Conservation (phyloP, 2,888 invertebrate genomes). For the Spilosoma lubricipeda region DNA sequence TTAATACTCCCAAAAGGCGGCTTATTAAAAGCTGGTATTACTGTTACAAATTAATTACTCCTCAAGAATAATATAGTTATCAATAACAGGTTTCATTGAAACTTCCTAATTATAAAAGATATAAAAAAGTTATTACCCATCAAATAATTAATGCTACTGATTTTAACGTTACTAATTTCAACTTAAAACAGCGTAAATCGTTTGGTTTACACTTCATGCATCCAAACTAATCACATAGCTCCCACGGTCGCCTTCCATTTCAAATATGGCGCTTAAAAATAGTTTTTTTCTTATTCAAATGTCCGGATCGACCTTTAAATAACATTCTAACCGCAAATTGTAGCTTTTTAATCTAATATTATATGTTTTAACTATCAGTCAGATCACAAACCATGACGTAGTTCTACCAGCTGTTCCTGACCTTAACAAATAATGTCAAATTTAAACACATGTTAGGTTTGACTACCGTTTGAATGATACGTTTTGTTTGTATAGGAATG, state of each 20-base stretch:
- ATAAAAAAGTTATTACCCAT: background rate
- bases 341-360: constrained; percentile 46
- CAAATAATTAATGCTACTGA: background rate
- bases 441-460: constrained; percentile 51
- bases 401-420: constrained; percentile 37
- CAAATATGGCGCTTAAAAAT: constrained; percentile 33
- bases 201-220: constrained; percentile 24
- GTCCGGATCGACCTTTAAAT: constrained; percentile 43
- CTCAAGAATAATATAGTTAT: background rate
- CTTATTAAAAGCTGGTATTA: constrained; percentile 9
- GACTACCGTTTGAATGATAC: constrained; percentile 28
- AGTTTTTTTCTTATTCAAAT: constrained; percentile 35
- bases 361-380: constrained; percentile 36
- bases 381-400: constrained; percentile 52
- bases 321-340: constrained; percentile 53
- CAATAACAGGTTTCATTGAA: background rate
- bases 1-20: background rate
- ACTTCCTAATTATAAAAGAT: background rate
- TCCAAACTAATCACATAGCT: constrained; percentile 23
- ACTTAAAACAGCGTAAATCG: background rate
- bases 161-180: constrained; percentile 8
- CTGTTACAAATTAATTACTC: background rate
- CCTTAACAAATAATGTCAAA: constrained; percentile 58
- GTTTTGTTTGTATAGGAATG: constrained; percentile 19
- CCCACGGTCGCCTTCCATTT: constrained; percentile 42